Conservation (phyloP, 2,797 vertebrate genomes). For the Prunella strophiata region DNA sequence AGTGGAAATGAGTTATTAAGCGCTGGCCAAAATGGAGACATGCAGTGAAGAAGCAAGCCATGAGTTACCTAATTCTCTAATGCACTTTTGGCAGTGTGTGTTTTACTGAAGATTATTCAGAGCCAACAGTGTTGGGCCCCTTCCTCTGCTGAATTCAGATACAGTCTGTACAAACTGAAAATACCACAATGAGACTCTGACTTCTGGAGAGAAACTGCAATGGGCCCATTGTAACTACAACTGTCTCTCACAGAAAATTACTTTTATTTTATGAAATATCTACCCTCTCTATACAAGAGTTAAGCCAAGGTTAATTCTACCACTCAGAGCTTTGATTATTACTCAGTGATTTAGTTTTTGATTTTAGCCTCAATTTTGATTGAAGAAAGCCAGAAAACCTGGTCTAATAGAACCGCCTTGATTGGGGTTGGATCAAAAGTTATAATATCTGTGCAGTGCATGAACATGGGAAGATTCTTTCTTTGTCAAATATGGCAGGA, state of each 20-base stretch:
- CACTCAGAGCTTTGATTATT: not conserved
- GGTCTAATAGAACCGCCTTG: not conserved
- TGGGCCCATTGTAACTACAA: not conserved
- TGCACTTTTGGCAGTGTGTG: not conserved
- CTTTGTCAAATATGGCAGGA: not conserved
- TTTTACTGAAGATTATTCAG: not conserved
- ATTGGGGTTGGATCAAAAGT: not conserved
- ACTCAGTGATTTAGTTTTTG: too few species aligned
- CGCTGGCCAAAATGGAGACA: not conserved
- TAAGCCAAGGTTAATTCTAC: not conserved
- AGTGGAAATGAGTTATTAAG: not conserved
- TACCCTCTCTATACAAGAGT: not conserved
- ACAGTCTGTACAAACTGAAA: not conserved
- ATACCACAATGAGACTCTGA: not conserved
- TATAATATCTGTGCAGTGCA: not conserved
- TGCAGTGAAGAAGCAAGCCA: not conserved
- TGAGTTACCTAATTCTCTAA: not conserved
- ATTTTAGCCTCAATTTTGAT: accelerated
- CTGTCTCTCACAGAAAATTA: not conserved
- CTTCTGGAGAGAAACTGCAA: not conserved
- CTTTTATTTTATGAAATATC: not conserved
- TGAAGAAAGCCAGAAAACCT: not conserved
- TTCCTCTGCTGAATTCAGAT: not conserved
- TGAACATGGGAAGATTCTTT: not conserved
- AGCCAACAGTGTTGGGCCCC: not conserved